phyloP scores from a whole-genome alignment of 2,888 invertebrate species.

The Leucania comma region DNA sequence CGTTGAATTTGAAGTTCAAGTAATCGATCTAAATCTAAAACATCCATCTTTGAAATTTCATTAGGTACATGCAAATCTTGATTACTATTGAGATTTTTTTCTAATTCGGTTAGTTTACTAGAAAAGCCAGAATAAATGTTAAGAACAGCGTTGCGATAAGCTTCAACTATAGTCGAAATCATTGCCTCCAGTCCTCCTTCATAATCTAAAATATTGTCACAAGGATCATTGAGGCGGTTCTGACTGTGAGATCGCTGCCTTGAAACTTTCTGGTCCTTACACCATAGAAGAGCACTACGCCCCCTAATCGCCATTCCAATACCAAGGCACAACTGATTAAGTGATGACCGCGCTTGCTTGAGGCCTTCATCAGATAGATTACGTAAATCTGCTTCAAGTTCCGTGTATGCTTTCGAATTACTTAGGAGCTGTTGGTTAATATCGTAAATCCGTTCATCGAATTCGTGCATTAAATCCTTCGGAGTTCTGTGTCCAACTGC shows the following conservation, averaged over 20 bases:
- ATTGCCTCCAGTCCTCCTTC: conserved; percentile 72
- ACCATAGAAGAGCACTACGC: conserved; percentile 67
- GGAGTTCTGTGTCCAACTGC: conserved; percentile 76
- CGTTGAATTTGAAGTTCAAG: conserved; percentile 67
- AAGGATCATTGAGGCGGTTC: conserved; percentile 34
- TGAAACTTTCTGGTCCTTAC: conserved; percentile 51
- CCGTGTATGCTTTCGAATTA: conserved; percentile 79
- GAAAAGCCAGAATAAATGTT: conserved; percentile 73
- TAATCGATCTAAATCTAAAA: conserved; percentile 60
- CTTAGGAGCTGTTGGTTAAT: conserved; percentile 84
- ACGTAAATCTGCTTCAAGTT: conserved; percentile 78
- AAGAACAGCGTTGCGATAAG: conserved; percentile 75
- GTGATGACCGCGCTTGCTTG: conserved; percentile 70
- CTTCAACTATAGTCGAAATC: conserved; percentile 72
- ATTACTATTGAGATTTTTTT: conserved; percentile 67
- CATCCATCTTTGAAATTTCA: conserved; percentile 35
- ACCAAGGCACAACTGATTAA: conserved; percentile 79
- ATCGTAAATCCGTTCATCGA: conserved; percentile 81
- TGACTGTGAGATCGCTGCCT: conserved; percentile 63
- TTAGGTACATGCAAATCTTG: conserved; percentile 46
- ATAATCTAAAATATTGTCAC: conserved; percentile 58
- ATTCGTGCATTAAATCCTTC: conserved; percentile 79
- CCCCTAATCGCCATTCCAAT: conserved; percentile 60
- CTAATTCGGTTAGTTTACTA: conserved; percentile 71
- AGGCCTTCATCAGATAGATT: conserved; percentile 74